phyloP scores from a whole-genome alignment of 2,888 invertebrate species.

The Acronicta alni region DNA sequence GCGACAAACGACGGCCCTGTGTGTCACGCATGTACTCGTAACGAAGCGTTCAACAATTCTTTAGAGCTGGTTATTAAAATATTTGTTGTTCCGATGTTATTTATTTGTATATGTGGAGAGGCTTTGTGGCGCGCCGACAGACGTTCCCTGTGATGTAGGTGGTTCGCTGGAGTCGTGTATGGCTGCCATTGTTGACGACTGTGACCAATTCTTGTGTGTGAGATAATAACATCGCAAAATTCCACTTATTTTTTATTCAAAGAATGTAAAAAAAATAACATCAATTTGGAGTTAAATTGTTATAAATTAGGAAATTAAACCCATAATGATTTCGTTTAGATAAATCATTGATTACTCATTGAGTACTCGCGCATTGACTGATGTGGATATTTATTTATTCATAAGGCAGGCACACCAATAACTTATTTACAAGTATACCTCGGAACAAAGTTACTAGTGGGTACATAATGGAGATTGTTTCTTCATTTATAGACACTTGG shows the following conservation, averaged over 20 bases:
- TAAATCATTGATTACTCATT: too few relatives aligned
- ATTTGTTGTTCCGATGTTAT: slow-evolving; percentile 88
- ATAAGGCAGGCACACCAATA: too few relatives aligned
- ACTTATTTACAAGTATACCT: slow-evolving; percentile 11
- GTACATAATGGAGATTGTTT: slow-evolving; percentile 52
- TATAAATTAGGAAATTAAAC: slow-evolving; percentile 10
- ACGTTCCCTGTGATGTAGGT: slow-evolving; percentile 75
- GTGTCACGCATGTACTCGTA: slow-evolving; percentile 80
- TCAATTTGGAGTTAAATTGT: slow-evolving; percentile 1
- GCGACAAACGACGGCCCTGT: slow-evolving; percentile 63
- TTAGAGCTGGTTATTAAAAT: slow-evolving; percentile 88
- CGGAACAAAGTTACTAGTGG: slow-evolving; percentile 30
- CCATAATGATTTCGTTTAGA: slow-evolving; percentile 6
- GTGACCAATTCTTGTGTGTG: slow-evolving; percentile 81
- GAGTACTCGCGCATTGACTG: not conserved
- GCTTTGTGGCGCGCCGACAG: slow-evolving; percentile 82
- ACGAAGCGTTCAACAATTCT: slow-evolving; percentile 84
- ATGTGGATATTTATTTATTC: too few relatives aligned
- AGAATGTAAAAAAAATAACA: slow-evolving; percentile 24
- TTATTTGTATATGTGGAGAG: slow-evolving; percentile 85
- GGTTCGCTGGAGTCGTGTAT: slow-evolving; percentile 61
- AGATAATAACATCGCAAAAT: slow-evolving; percentile 82
- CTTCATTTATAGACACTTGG: slow-evolving; percentile 55
- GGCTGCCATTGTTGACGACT: slow-evolving; percentile 76
- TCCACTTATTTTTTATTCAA: slow-evolving; percentile 62